Percentiles rank a stretch among this genome's conserved stretches.
Conservation (phyloP, 2,888 invertebrate species). For the Pristionchus exspectatus region DNA sequence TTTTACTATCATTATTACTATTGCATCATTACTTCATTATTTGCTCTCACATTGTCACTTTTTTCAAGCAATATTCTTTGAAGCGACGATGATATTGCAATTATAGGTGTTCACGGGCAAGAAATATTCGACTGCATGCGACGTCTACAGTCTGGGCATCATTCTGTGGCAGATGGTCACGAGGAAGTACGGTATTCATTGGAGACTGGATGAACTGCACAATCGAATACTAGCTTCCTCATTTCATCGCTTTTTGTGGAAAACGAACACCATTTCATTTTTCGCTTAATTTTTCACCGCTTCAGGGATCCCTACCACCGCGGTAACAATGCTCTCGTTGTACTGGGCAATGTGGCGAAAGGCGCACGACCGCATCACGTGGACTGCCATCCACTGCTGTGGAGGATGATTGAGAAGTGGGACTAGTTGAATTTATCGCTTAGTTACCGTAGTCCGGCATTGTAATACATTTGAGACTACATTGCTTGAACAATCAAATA, state of each 20-base stretch:
- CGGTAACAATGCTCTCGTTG: background rate
- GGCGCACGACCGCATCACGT: conserved; percentile 7
- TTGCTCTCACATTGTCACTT: too few species aligned
- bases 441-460: background rate
- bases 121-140: conserved; percentile 97
- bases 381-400: conserved; percentile 49
- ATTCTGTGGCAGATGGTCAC: conserved; percentile 97
- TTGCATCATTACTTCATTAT: too few species aligned
- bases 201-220: too few species aligned
- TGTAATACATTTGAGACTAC: background rate
- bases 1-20: too few species aligned
- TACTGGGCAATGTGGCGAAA: conserved; percentile 16
- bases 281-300: background rate
- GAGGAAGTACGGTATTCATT: conserved; percentile 85
- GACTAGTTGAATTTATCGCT: background rate
- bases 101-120: conserved; percentile 84
- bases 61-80: too few species aligned
- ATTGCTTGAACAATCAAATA: background rate
- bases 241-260: too few species aligned
- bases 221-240: too few species aligned
- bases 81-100: too few species aligned
- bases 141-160: conserved; percentile 98
- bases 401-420: conserved; percentile 23
- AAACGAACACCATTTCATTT: too few species aligned
- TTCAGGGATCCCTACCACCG: background rate